Evolutionary conservation across 2,888 invertebrate genomes (phyloP).

Genomic region (Platypus cylindrus): DNA sequence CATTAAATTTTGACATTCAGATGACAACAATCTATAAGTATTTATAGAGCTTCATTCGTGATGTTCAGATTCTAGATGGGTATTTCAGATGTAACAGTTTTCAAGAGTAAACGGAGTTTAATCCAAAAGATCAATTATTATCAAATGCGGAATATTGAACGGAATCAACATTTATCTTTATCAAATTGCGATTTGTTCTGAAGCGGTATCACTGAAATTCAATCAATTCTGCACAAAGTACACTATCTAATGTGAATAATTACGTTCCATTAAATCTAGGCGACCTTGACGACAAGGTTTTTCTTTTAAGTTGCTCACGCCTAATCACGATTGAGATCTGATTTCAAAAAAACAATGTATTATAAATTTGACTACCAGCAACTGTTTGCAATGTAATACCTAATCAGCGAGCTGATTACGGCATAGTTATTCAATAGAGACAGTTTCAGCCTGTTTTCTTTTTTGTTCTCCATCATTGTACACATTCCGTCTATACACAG

Average conservation of each 20-base stretch:
- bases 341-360: conserved; percentile 18
- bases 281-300: conserved; percentile 23
- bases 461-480: background rate
- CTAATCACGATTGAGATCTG: conserved; percentile 16
- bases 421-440: conserved; percentile 12
- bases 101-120: no score
- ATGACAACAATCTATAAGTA: no score
- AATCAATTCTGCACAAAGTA: conserved; percentile 10
- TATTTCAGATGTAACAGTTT: no score
- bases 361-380: conserved; percentile 17
- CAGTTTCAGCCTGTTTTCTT: background rate
- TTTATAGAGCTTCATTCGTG: no score
- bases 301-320: conserved; percentile 15
- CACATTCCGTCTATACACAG: no score
- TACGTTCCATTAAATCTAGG: conserved; percentile 16
- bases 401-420: conserved; percentile 16
- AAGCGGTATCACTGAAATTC: no score
- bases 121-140: no score
- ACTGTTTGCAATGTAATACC: conserved; percentile 12
- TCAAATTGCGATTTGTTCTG: no score
- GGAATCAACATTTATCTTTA: no score
- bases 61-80: no score
- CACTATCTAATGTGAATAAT: conserved; percentile 15
- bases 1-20: no score
- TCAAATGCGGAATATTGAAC: no score